phyloP scores from a whole-genome alignment of 2,113 vertebrate species.

The Pheucticus melanocephalus region DNA sequence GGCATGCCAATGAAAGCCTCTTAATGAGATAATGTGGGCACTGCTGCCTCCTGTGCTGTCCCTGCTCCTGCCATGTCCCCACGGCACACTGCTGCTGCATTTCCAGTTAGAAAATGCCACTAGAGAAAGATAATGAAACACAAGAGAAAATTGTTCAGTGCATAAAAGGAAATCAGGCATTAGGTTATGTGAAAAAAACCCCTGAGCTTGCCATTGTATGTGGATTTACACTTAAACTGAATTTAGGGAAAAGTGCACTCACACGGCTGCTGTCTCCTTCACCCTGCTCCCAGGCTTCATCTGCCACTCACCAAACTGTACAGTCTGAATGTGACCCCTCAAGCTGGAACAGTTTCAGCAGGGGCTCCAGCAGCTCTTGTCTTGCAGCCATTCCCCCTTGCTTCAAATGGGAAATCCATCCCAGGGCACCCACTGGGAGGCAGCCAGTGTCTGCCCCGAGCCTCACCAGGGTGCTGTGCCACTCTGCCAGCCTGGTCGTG shows the following conservation, averaged over 20 bases:
- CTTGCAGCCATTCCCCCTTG: background rate
- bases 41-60: background rate
- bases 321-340: background rate
- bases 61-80: background rate
- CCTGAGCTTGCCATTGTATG: background rate
- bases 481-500: background rate
- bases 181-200: background rate
- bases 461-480: background rate
- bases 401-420: background rate
- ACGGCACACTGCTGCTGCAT: background rate
- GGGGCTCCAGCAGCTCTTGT: background rate
- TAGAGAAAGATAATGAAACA: background rate
- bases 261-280: background rate
- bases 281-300: background rate
- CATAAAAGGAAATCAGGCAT: background rate
- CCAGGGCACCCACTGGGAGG: background rate
- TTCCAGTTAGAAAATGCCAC: background rate
- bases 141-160: background rate
- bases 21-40: background rate
- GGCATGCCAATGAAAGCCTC: background rate
- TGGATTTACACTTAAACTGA: background rate
- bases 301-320: background rate
- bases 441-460: background rate
- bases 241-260: background rate
- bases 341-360: background rate